phyloP scores from a whole-genome alignment of 35 echinoderm and acorn worm genomes.

The Lytechinus variegatus region DNA sequence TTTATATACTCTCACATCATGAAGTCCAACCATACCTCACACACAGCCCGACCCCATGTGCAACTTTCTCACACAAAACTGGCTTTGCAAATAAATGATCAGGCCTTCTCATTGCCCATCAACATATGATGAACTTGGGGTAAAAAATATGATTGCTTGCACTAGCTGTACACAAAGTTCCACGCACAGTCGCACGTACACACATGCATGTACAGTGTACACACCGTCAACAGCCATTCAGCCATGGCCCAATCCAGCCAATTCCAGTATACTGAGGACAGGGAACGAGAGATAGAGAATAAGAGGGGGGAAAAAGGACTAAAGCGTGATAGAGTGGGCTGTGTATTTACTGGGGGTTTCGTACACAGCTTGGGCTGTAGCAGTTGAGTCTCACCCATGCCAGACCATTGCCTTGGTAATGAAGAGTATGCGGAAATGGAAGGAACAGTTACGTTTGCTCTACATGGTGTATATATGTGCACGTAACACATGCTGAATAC shows the following conservation, averaged over 20 bases:
- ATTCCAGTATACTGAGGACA: conserved; percentile 2
- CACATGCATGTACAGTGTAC: neutral
- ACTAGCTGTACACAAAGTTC: neutral
- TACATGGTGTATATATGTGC: too few species aligned
- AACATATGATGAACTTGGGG: conserved; percentile 38
- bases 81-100: conserved; percentile 38
- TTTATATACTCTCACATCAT: neutral
- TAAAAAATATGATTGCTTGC: conserved; percentile 37
- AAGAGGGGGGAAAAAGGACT: neutral
- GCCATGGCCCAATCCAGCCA: conserved; percentile 8
- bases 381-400: neutral
- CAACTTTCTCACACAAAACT: conserved; percentile 39
- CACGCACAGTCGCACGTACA: conserved; percentile 1
- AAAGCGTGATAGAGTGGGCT: neutral
- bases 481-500: too few species aligned
- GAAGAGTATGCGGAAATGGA: neutral
- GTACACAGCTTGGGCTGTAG: conserved; percentile 6
- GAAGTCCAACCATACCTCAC: neutral
- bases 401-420: neutral
- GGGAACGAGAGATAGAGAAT: neutral
- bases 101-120: neutral
- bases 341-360: neutral
- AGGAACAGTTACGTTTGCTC: neutral
- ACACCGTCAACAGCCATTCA: neutral
- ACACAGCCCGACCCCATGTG: conserved; percentile 25